These are phyloP conservation scores for Nibea coibor DNA, from an alignment of 2,113 vertebrate genomes.

Conservation along the genomic window DNA sequence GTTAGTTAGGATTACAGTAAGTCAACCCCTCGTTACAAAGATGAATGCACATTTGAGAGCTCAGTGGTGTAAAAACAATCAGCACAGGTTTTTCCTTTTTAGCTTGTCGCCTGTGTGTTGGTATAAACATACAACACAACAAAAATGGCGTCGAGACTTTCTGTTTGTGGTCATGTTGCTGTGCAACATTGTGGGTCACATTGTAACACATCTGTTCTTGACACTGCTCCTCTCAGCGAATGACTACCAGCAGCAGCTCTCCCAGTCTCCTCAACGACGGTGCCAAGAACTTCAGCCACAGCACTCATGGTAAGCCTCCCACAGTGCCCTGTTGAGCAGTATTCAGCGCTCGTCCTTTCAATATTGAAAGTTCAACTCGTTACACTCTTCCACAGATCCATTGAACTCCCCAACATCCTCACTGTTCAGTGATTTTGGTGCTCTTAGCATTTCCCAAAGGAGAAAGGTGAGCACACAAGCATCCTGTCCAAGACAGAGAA, in stretches of 20 bases:
- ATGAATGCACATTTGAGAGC: too few species aligned
- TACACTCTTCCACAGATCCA: slow-evolving; percentile 85
- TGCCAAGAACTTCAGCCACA: slow-evolving; percentile 95
- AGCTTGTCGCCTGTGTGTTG: too few species aligned
- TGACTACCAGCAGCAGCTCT: slow-evolving; percentile 98
- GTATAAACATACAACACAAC: neutral
- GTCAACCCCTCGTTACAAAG: too few species aligned
- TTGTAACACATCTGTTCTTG: slow-evolving; percentile 10
- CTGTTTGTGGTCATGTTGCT: neutral
- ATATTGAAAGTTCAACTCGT: neutral
- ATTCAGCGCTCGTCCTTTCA: neutral
- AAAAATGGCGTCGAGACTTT: neutral
- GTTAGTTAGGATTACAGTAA: too few species aligned
- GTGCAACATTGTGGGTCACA: too few species aligned
- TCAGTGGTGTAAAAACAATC: too few species aligned
- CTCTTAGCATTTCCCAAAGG: slow-evolving; percentile 96
- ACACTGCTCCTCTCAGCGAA: slow-evolving; percentile 87
- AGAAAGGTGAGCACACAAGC: slow-evolving; percentile 90
- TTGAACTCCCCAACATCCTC: slow-evolving; percentile 94
- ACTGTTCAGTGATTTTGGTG: slow-evolving; percentile 98
- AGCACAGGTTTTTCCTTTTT: too few species aligned
- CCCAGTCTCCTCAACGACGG: slow-evolving; percentile 97
- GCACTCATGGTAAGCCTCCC: slow-evolving; percentile 90
- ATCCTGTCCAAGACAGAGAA: neutral
- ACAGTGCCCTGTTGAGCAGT: neutral